Conservation (phyloP, 2,113 vertebrate species). For the Paradisaea rubra region DNA sequence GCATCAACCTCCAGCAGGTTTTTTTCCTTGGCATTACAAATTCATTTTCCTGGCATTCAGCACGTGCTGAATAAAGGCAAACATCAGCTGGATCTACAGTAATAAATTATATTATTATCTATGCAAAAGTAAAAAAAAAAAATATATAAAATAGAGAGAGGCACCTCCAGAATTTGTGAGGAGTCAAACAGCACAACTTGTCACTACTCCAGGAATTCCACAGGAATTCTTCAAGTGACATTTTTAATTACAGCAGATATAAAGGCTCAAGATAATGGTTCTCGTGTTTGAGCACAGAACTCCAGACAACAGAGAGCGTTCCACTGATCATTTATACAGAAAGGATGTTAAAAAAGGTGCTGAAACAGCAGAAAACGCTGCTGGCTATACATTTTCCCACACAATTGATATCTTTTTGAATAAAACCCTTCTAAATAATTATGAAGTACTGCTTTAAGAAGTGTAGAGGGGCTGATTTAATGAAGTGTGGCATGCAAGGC, state of each 20-base stretch:
- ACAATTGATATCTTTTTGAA: slow-evolving; percentile 33
- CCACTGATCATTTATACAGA: slow-evolving; percentile 24
- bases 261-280: background rate
- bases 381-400: slow-evolving; percentile 46
- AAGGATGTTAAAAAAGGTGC: slow-evolving; percentile 14
- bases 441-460: slow-evolving; percentile 39
- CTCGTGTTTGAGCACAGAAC: background rate
- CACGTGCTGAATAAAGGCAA: background rate
- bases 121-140: background rate
- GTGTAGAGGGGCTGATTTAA: background rate
- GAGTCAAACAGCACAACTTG: background rate
- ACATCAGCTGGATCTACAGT: slow-evolving; percentile 40
- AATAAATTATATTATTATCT: slow-evolving; percentile 9
- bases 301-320: background rate
- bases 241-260: slow-evolving; percentile 23
- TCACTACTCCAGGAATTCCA: background rate
- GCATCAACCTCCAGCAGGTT: background rate
- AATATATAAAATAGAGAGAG: background rate
- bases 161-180: background rate
- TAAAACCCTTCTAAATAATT: slow-evolving; percentile 56
- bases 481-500: background rate
- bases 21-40: background rate
- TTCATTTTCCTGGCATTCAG: slow-evolving; percentile 13
- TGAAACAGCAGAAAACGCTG: slow-evolving; percentile 54
- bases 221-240: background rate